Base-by-base conservation (phyloP, 2,113 vertebrate species). In the Edolisoma coerulescens region DNA sequence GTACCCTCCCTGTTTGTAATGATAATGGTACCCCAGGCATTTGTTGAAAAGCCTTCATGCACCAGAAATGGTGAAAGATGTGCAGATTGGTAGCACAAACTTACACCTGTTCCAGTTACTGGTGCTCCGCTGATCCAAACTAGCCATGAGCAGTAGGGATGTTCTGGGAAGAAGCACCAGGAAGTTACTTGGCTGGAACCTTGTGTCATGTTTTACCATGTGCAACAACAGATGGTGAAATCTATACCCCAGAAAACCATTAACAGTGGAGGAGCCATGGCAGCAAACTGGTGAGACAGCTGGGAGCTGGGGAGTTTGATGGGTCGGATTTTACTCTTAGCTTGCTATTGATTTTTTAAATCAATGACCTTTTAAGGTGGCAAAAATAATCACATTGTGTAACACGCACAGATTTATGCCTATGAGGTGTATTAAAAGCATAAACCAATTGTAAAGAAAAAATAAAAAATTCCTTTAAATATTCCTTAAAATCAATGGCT, bases 161-260 rank as follows among this genome's bases (percentile, higher is more conserved):
- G 52, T 5, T 33, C 27, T 64, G 28, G 53, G 85, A 85, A 73
- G 57, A 79, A 87, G 32, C 3, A 19, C 41, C 26, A 12, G 3
- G 3, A n/a, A 57, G 23, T 78, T 56, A 28, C 15, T 64, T 57
- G 53, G n/a, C 53, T 83, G 75, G 70, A 79, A 32, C 16, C 30
- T 85, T 13, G 1, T 42, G 9, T 47, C 9, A 1, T 56, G 24
- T 79, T 79, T 44, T 53, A 60, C 37, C 20, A 10, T 8, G 10
- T 79, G 49, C 32, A 71, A 0, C 45, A 64, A 23, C 41, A 60
- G 59, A 64, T 54, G 52, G 56, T 64, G 54, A 79, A 49, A 69
- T 76, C 57, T 13, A 0, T 5, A 41, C 2, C 24, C 30, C 7
- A 10, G 45, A 68, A 76, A 70, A 6, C 0, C 32, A 21, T 15